Evolutionary conservation across 2,113 vertebrate genomes (phyloP), one percentile per base, ranked within the genome.

Genomic region (Calonectris borealis): DNA sequence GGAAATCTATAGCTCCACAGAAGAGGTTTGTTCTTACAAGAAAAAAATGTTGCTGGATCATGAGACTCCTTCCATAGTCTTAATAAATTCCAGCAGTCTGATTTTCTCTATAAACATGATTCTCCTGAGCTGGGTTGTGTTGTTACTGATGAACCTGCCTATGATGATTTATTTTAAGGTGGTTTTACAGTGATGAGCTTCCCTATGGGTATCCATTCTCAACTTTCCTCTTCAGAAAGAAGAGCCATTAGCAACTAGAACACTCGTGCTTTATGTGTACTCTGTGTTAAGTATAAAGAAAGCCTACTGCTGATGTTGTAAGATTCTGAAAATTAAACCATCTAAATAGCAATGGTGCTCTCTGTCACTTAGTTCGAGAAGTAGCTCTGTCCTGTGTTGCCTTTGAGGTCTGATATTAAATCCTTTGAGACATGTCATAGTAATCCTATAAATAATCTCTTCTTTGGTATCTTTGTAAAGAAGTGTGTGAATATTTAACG

Each of bases 291-390:
- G 42, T 66, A 9, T 49, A 46, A 68, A 55, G 60, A 75, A 66
- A 64, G 21, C 34, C 12, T 61, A 1, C 5, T 48, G 51, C 16
- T 4, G 2, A 0, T 48, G 18, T 34, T 87, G 13, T 42, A 26
- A 58, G 27, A 31, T 57, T 44, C 26, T 84, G 58, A 48, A 86
- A 65, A 72, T 72, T 16, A 29, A 89, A 36, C 25, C 10, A 7
- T 38, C 18, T 24, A 32, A 57, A 36, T 65, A 70, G 34, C 31
- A 18, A 0, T 2, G 1, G 17, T 48, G 55, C 26, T 21, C 9
- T 77, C 58, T 86, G 26, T 16, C 70, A 52, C 49, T 40, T 64
- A 11, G 42, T 17, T 57, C 1, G 6, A 16, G 46, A 57, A 54
- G 16, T 34, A 25, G 2, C 57, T 79, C 38, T 84, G 51, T 58